Percentiles rank a stretch among this genome's conserved stretches.
These are phyloP conservation scores for Dolichoris vasculosae DNA, from an alignment of 1,140 invertebrate species.

Conservation along the genomic window DNA sequence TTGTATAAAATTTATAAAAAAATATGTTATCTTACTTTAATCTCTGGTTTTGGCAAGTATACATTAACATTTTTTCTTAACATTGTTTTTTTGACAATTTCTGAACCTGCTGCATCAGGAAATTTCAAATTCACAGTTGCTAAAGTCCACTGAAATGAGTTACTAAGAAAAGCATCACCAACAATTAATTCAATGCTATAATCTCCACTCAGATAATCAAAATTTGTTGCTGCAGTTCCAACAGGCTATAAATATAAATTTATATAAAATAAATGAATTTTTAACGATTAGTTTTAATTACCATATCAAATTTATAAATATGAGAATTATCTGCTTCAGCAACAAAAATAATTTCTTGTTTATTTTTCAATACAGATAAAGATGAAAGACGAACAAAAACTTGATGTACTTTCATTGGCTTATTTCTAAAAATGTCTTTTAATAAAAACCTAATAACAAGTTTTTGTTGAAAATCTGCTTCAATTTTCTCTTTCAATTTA, in stretches of 20 bases:
- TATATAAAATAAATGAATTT: slow-evolving; percentile 27
- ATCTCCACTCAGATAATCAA: slow-evolving; percentile 84
- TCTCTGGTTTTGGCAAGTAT: slow-evolving; percentile 86
- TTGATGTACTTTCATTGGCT: slow-evolving; percentile 89
- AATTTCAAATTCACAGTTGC: slow-evolving; percentile 86
- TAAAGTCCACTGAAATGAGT: slow-evolving; percentile 91
- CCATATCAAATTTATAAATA: slow-evolving; percentile 94
- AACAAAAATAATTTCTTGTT: slow-evolving; percentile 93
- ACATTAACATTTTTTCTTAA: slow-evolving; percentile 69
- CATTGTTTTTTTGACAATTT: slow-evolving; percentile 66
- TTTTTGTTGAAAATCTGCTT: slow-evolving; percentile 93
- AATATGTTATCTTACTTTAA: slow-evolving; percentile 78
- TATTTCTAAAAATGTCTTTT: slow-evolving; percentile 81
- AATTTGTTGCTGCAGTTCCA: slow-evolving; percentile 85
- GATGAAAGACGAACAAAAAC: slow-evolving; percentile 89
- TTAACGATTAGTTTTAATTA: slow-evolving; percentile 66
- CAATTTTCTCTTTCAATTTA: slow-evolving; percentile 80
- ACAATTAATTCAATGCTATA: slow-evolving; percentile 91
- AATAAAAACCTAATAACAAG: slow-evolving; percentile 88
- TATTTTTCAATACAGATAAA: slow-evolving; percentile 72
- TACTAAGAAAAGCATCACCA: slow-evolving; percentile 92
- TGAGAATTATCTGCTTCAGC: slow-evolving; percentile 89
- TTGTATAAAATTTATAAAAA: background rate
- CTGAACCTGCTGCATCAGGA: slow-evolving; percentile 66
- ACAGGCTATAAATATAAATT: slow-evolving; percentile 81